These are phyloP conservation scores for Mus spretus DNA, from an alignment of 2,797 vertebrate species.

Conservation along the genomic window DNA sequence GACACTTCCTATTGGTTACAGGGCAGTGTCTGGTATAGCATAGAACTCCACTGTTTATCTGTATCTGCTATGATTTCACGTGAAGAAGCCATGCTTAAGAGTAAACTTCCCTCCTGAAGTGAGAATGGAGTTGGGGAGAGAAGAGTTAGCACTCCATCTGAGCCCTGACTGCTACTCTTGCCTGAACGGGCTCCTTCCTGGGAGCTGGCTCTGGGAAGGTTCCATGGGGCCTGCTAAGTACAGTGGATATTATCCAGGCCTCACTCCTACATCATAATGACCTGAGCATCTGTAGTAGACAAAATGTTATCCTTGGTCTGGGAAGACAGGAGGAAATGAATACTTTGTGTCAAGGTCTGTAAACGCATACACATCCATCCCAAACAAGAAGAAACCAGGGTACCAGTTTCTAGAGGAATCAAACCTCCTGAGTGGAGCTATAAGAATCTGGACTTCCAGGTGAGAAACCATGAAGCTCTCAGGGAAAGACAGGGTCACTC, in stretches of 20 bases:
- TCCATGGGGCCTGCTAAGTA: background rate
- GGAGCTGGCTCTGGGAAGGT: background rate
- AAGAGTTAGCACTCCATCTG: accelerated
- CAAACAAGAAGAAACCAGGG: background rate
- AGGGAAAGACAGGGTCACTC: background rate
- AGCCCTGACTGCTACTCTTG: too few relatives aligned
- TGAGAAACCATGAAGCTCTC: background rate
- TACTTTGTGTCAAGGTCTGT: background rate
- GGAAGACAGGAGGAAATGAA: background rate
- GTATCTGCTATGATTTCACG: background rate
- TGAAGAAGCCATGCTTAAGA: background rate
- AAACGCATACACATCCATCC: background rate
- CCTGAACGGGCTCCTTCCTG: background rate
- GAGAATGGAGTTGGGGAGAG: background rate
- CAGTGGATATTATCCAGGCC: background rate
- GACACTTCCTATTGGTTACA: background rate
- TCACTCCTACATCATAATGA: background rate
- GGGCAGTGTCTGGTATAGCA: background rate
- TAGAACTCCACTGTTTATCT: background rate
- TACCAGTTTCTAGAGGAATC: background rate
- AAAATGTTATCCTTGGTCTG: background rate
- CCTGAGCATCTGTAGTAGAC: background rate
- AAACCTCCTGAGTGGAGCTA: background rate
- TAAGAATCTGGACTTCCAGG: background rate
- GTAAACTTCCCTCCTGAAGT: background rate